Conservation (phyloP, 2,113 vertebrate species). For the Cinclus cinclus region DNA sequence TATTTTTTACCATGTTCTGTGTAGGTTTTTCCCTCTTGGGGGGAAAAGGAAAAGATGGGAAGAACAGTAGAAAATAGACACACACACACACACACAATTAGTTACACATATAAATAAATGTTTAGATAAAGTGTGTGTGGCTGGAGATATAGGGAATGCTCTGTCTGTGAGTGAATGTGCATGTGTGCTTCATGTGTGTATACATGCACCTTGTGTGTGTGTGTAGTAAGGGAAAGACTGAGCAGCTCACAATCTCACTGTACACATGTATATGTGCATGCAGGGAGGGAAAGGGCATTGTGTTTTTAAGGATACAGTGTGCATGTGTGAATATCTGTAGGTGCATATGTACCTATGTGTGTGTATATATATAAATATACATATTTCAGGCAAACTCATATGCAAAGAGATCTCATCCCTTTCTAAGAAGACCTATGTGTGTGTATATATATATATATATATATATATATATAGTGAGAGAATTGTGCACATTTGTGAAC, state of each 20-base stretch:
- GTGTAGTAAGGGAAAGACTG: background rate
- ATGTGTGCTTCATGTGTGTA: too few species aligned
- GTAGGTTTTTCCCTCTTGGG: background rate
- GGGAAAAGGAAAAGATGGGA: background rate
- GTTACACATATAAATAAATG: background rate
- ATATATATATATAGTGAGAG: background rate
- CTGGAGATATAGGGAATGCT: background rate
- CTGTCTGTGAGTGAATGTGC: background rate
- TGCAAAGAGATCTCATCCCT: background rate
- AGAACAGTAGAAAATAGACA: background rate
- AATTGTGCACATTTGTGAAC: background rate
- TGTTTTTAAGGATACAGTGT: background rate
- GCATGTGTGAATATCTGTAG: background rate
- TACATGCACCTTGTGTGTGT: background rate
- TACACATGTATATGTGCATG: too few species aligned
- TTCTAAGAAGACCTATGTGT: background rate
- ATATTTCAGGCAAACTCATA: background rate
- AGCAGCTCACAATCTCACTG: background rate
- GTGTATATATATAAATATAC: background rate
- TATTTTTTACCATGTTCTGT: background rate
- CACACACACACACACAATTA: fast-evolving
- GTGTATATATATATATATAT: too few species aligned
- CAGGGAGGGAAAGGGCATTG: background rate
- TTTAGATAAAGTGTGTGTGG: background rate
- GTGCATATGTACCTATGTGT: background rate